Conservation (phyloP, 1,140 invertebrate genomes). For the Caenorhabditis remanei region DNA sequence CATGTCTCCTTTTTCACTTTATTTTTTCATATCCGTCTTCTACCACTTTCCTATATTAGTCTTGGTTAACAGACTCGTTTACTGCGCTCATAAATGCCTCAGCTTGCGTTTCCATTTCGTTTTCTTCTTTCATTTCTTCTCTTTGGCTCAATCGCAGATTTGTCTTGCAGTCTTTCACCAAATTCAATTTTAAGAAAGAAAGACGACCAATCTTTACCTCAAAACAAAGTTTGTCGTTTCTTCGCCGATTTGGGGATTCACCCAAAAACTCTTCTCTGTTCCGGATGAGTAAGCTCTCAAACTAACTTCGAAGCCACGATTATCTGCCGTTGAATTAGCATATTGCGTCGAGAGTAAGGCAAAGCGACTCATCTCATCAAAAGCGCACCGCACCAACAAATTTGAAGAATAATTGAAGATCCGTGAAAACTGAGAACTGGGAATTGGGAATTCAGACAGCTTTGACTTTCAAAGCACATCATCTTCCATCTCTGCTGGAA, state of each 20-base stretch:
- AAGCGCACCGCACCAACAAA: slow-evolving; percentile 28
- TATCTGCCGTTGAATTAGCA: slow-evolving; percentile 42
- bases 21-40: no score
- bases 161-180: not conserved
- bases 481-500: not conserved
- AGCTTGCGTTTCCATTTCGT: slow-evolving; percentile 21
- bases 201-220: not conserved
- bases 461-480: not conserved
- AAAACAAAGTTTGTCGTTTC: slow-evolving; percentile 1
- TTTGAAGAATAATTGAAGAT: slow-evolving; percentile 51
- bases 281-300: slow-evolving; percentile 45
- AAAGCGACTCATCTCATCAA: slow-evolving; percentile 11
- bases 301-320: slow-evolving; percentile 20
- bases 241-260: not conserved
- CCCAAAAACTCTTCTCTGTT: not conserved
- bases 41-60: slow-evolving; percentile 45
- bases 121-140: not conserved
- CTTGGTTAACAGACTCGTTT: slow-evolving; percentile 39
- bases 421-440: slow-evolving; percentile 47
- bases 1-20: slow-evolving; percentile 6
- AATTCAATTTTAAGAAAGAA: slow-evolving; percentile 43
- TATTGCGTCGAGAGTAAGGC: slow-evolving; percentile 19
- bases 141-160: slow-evolving; percentile 13
- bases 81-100: slow-evolving; percentile 40
- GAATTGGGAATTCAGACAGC: not conserved